These are phyloP conservation scores for Xestia c-nigrum DNA, from an alignment of 2,888 invertebrate genomes.

Conservation along the genomic window DNA sequence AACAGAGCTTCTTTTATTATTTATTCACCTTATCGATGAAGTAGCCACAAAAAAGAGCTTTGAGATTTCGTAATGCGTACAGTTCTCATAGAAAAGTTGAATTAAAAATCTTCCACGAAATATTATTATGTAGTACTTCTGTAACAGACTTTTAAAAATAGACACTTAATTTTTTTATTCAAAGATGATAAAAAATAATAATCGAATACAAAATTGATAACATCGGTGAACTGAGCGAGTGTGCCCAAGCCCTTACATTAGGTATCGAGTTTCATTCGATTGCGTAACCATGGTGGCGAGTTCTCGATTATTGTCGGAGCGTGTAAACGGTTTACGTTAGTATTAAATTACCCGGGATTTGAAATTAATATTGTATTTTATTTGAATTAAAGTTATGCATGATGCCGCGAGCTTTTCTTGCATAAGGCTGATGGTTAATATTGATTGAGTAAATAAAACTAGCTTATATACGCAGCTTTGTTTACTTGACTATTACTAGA, in stretches of 20 bases:
- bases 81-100: no score
- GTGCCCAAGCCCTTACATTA: conserved; percentile 37
- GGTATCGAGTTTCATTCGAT: conserved; percentile 65
- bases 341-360: conserved; percentile 52
- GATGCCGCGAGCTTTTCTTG: conserved; percentile 24
- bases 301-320: conserved; percentile 63
- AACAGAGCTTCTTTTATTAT: neutral
- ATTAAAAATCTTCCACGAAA: no score
- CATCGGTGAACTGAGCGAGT: conserved; percentile 11
- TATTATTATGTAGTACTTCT: no score
- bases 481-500: neutral
- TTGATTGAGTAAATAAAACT: neutral
- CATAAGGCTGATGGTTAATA: conserved; percentile 21
- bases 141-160: neutral
- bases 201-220: no score
- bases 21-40: neutral
- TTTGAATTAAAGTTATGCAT: conserved; percentile 36
- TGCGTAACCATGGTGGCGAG: conserved; percentile 61
- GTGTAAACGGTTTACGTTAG: conserved; percentile 56
- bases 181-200: no score
- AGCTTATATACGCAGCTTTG: neutral
- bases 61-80: neutral
- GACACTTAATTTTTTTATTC: neutral
- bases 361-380: conserved; percentile 59
- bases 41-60: neutral